Base-by-base conservation (phyloP, 2,888 invertebrate species). In the Scrobipalpa costella region DNA sequence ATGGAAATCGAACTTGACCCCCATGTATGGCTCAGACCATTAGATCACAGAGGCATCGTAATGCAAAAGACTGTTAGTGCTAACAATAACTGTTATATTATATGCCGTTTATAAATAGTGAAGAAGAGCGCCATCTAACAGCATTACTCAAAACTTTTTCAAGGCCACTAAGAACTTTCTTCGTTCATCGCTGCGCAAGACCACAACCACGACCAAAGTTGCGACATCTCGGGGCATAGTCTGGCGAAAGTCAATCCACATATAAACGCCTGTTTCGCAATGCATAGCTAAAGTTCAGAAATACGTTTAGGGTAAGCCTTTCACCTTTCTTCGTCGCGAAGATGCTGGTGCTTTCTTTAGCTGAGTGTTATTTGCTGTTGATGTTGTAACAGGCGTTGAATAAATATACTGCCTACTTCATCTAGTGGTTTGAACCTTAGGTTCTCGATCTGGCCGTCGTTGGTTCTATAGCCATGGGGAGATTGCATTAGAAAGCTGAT, bases 251-350 rank as follows among this genome's bases (percentile, higher is more conserved):
- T 27, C 27, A 27, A 27, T 27, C 27, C 27, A 27, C 27, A 27
- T 8, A 11, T 6, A 55, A 55, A 7, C 55, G 55, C 55, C 55
- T 55, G 1, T 8, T 17, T 27, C 9, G 7, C 33, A 5, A 55
- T 15, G 7, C 34, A 55, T 15, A 58, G 57, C 21, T 40, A 58
- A 40, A 40, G 17, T 58, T 58, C 9, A n/a, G 7, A 7, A 15
- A 57, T 17, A 21, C 0, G 9, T 19, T 21, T 47, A 59, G 21
- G 1, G 44, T 7, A 40, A 11, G 21, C 13, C 59, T 59, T 59
- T 59, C 59, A 59, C 59, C 59, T 59, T 59, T 59, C 59, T 59
- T 9, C n/a, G 34, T 2, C 19, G 8, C 27, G 27, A 34, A 15
- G 13, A n/a, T 34, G n/a, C 0, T 55, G 11, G n/a, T 33, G 3